A percentile compares a stretch with the other conserved stretches of the same genome.
These are phyloP conservation scores for Caenorhabditis plicata DNA, from an alignment of 2,888 invertebrate genomes.

Conservation along the genomic window DNA sequence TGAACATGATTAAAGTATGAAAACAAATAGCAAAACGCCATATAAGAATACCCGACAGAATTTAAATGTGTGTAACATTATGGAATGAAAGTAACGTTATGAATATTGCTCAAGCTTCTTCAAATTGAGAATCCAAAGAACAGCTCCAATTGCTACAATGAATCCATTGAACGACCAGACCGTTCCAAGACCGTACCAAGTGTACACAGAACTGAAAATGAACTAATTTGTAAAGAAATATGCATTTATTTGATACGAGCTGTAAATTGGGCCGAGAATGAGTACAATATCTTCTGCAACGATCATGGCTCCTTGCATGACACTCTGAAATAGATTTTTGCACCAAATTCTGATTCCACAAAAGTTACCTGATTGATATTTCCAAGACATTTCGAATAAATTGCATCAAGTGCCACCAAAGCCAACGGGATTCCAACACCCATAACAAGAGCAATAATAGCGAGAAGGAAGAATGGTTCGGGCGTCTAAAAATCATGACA, in stretches of 20 bases:
- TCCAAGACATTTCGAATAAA: constrained; percentile 35
- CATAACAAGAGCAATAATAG: constrained; percentile 35
- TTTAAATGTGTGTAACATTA: too few relatives aligned
- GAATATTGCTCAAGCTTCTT: constrained; percentile 16
- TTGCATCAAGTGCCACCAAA: constrained; percentile 32
- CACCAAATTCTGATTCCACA: neutral
- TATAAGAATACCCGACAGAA: too few relatives aligned
- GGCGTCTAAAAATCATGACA: constrained; percentile 13
- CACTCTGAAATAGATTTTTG: constrained; percentile 6
- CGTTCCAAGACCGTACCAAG: constrained; percentile 23
- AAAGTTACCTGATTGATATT: constrained; percentile 18
- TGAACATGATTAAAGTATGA: neutral
- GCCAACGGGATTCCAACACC: constrained; percentile 42
- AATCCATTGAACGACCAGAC: constrained; percentile 35
- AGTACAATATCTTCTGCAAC: constrained; percentile 29
- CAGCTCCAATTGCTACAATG: constrained; percentile 21
- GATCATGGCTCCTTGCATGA: constrained; percentile 36
- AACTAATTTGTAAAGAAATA: neutral
- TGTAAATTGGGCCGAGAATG: constrained; percentile 28
- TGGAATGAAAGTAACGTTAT: constrained; percentile 1
- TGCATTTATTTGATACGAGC: constrained; percentile 5
- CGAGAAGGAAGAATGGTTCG: constrained; percentile 18
- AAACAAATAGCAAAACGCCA: neutral
- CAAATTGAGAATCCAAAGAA: constrained; percentile 27
- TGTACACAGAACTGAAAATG: constrained; percentile 29